Conservation (phyloP, 2,113 vertebrate species). For the Condylura cristata region DNA sequence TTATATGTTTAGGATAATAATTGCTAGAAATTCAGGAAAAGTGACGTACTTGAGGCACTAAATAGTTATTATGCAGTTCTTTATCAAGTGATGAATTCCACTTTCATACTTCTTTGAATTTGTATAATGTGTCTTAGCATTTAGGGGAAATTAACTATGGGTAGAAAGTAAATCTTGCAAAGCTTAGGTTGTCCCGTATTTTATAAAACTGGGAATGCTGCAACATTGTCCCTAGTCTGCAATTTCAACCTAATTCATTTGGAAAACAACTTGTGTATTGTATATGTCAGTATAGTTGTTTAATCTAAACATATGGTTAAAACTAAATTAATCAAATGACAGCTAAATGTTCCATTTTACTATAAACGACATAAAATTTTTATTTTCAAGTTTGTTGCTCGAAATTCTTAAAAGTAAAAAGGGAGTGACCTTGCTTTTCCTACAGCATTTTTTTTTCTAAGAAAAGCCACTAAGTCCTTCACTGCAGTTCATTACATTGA, state of each 20-base stretch:
- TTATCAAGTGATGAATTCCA: background rate
- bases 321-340: background rate
- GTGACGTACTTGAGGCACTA: background rate
- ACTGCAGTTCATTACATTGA: conserved; percentile 46
- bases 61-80: background rate
- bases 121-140: background rate
- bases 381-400: conserved; percentile 27
- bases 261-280: background rate
- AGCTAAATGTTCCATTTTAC: conserved; percentile 13
- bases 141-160: background rate
- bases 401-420: background rate
- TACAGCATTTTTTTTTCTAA: background rate
- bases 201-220: background rate
- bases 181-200: background rate
- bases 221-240: background rate
- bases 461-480: background rate
- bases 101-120: background rate
- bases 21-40: background rate
- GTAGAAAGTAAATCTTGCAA: background rate
- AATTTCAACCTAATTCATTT: background rate
- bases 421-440: conserved; percentile 36
- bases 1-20: background rate
- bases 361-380: background rate
- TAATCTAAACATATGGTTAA: background rate
- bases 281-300: background rate